Evolutionary conservation across 1,140 invertebrate species (phyloP).

Genomic region (Panagrolaimus sp.): DNA sequence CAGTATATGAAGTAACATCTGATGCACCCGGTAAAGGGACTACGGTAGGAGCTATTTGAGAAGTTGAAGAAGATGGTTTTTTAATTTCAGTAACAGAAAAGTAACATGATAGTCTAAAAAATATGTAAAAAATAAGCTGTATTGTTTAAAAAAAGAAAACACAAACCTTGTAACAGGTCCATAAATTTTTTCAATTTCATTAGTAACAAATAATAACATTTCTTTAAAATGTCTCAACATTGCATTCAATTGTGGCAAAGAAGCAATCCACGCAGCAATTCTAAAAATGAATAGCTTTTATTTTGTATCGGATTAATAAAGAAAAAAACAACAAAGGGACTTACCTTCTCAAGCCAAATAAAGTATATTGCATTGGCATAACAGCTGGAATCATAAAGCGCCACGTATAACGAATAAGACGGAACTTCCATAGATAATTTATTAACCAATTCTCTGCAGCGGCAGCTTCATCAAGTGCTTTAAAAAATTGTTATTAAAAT

Average conservation of each 20-base stretch:
- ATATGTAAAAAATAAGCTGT: too few species aligned
- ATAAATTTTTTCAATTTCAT: slow-evolving; percentile 3
- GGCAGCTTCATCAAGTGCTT: slow-evolving; percentile 43
- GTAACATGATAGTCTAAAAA: too few species aligned
- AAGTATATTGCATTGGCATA: slow-evolving; percentile 44
- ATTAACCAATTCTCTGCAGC: slow-evolving; percentile 31
- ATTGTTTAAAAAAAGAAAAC: too few species aligned
- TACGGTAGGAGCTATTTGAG: neutral
- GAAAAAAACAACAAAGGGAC: too few species aligned
- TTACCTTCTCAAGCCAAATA: slow-evolving; percentile 22
- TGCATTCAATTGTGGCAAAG: neutral
- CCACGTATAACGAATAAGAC: slow-evolving; percentile 38
- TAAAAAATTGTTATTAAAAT: slow-evolving; percentile 14
- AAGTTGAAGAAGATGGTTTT: neutral
- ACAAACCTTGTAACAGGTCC: neutral
- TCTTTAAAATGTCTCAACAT: slow-evolving; percentile 5
- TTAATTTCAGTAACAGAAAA: neutral
- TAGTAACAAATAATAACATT: slow-evolving; percentile 14
- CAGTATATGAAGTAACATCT: neutral
- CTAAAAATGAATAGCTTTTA: neutral
- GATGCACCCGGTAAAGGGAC: neutral
- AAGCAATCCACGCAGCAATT: slow-evolving; percentile 4
- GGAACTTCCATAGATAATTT: slow-evolving; percentile 39
- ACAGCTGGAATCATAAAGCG: slow-evolving; percentile 38
- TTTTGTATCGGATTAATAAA: too few species aligned